Percentiles rank a stretch among this genome's conserved stretches.
phyloP scores from a whole-genome alignment of 92 coral and sea anemone genomes.

The Desmophyllum pertusum region DNA sequence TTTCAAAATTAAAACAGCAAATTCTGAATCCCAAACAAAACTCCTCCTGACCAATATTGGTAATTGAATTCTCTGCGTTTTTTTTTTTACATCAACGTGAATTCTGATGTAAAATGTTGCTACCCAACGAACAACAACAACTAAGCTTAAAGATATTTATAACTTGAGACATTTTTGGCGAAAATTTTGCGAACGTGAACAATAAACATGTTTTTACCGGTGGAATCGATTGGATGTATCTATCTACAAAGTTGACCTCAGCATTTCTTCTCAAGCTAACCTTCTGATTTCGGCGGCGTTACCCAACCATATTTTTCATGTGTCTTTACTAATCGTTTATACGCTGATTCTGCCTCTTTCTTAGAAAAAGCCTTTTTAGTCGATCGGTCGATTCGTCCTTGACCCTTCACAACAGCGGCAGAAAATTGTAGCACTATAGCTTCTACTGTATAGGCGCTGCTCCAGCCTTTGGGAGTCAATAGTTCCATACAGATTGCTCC shows the following conservation, averaged over 20 bases:
- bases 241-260: neutral
- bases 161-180: too few relatives aligned
- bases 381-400: slow-evolving; percentile 84
- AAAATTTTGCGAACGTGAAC: slow-evolving; percentile 2
- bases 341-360: slow-evolving; percentile 90
- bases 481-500: slow-evolving; percentile 94
- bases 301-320: slow-evolving; percentile 98
- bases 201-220: neutral
- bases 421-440: slow-evolving; percentile 88
- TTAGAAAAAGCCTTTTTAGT: slow-evolving; percentile 87
- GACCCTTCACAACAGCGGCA: slow-evolving; percentile 92
- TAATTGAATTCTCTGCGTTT: neutral
- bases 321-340: slow-evolving; percentile 86
- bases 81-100: neutral
- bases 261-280: slow-evolving; percentile 17
- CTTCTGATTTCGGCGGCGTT: slow-evolving; percentile 91
- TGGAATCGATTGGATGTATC: neutral
- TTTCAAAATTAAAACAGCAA: neutral
- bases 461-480: slow-evolving; percentile 92
- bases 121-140: neutral
- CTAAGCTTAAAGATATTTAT: too few relatives aligned
- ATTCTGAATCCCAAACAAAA: neutral
- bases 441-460: slow-evolving; percentile 89
- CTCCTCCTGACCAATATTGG: neutral
- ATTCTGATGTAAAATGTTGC: neutral